phyloP scores from a whole-genome alignment of 2,888 invertebrate species.

The Strigamia maritima region DNA sequence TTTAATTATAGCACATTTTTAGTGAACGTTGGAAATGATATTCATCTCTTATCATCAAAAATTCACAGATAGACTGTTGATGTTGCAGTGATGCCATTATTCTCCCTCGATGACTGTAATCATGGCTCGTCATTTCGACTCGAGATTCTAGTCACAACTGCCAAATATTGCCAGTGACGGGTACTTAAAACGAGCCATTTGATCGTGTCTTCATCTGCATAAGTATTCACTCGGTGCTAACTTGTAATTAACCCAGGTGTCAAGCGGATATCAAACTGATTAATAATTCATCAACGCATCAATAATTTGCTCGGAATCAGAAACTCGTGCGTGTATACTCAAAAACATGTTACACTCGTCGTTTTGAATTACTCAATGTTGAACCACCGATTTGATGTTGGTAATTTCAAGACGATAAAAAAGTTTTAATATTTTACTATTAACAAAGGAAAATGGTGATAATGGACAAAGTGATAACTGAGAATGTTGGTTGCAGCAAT shows the following conservation, averaged over 20 bases:
- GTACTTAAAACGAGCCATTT: conserved; percentile 7
- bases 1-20: not conserved
- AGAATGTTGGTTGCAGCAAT: too few species aligned
- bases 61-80: conserved; percentile 9
- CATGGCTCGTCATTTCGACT: conserved; percentile 11
- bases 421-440: too few species aligned
- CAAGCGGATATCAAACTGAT: conserved; percentile 23
- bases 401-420: not conserved
- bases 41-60: not conserved
- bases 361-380: not conserved
- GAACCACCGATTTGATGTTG: not conserved
- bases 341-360: not conserved
- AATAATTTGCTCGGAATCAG: not conserved
- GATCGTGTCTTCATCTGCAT: conserved; percentile 23
- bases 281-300: conserved; percentile 15
- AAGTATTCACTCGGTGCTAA: conserved; percentile 11
- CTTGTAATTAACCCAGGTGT: conserved; percentile 13
- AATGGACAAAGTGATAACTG: too few species aligned
- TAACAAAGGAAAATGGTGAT: too few species aligned
- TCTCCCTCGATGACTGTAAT: conserved; percentile 23
- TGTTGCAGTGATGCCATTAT: not conserved
- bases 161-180: conserved; percentile 18
- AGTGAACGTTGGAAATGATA: not conserved
- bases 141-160: conserved; percentile 10
- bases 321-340: not conserved